Base-by-base conservation (phyloP, 2,797 vertebrate species). In the Gallinago stenura region DNA sequence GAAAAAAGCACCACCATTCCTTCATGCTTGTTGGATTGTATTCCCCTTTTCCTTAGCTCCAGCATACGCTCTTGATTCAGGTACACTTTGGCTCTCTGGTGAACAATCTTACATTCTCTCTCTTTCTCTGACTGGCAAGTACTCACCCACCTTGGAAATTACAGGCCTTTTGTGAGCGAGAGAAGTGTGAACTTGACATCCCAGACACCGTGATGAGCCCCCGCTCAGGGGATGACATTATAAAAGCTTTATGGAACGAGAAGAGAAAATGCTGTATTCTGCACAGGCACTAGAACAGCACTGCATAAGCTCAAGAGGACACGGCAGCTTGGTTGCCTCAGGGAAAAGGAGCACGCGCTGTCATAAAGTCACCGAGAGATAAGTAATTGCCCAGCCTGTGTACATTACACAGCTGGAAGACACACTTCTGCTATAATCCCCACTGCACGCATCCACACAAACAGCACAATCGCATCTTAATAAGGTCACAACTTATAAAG, bases 391-490 rank as follows among this genome's bases (percentile, higher is more conserved):
- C 83, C 83, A 84, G 89, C 48, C 85, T 93, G 70, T 72, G 93
- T 91, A 94, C 68, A 78, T 80, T 85, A 90, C 91, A 80, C 87
- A 95, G 93, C 91, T 95, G 96, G 93, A 96, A 90, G 77, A 93
- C 31, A 84, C 31, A 77, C 62, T 88, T 48, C 73, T 76, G 62
- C 83, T 86, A n/a, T 18, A 69, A 94, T 45, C 43, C 76, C 69
- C 0, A 2, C 68, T 83, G 83, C 87, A 94, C 1, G 7, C 57
- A 87, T 33, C 75, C 80, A 71, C 57, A 83, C 71, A 69, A 90
- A 89, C 70, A 84, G 50, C 71, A 81, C 57, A 65, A 60, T 35
- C 1, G 4, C 77, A 75, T 43, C 73, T 26, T 95, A 94, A 87
- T 89, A 89, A 75, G 81, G 75, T 48, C 91, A 87, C 70, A 81